These are phyloP conservation scores for Ornithoptera priamus DNA, from an alignment of 2,888 invertebrate genomes.

Conservation along the genomic window DNA sequence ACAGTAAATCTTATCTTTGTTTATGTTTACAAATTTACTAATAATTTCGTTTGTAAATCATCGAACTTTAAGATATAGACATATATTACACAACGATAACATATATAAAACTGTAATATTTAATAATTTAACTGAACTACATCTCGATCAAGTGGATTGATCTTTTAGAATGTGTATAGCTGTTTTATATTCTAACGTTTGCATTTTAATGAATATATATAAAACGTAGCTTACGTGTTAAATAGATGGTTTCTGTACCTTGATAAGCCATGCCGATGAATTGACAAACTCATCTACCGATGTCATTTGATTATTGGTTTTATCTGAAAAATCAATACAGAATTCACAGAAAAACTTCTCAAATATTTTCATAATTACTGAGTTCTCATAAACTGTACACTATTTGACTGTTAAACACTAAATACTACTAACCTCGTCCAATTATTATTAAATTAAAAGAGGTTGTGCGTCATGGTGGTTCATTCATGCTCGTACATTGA, in stretches of 20 bases:
- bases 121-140: no score
- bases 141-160: no score
- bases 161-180: no score
- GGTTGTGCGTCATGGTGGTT: conserved; percentile 46
- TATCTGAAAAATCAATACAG: conserved; percentile 50
- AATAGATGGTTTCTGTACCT: conserved; percentile 50
- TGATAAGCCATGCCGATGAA: conserved; percentile 74
- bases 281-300: conserved; percentile 74
- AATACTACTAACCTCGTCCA: conserved; percentile 56
- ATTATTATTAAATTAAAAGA: conserved; percentile 40
- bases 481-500: conserved; percentile 36
- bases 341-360: conserved; percentile 16
- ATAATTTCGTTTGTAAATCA: no score
- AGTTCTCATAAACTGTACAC: conserved; percentile 14
- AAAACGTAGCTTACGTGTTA: conserved; percentile 9
- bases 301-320: conserved; percentile 53
- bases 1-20: no score
- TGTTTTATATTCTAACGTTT: background rate
- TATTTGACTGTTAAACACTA: conserved; percentile 16
- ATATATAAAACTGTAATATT: no score
- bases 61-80: no score
- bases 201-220: background rate
- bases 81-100: no score
- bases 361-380: conserved; percentile 7
- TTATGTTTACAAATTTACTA: no score